Percentiles rank a stretch among this genome's conserved stretches.
phyloP scores from a whole-genome alignment of 2,113 vertebrate genomes.

The Paracanthobrama guichenoti region DNA sequence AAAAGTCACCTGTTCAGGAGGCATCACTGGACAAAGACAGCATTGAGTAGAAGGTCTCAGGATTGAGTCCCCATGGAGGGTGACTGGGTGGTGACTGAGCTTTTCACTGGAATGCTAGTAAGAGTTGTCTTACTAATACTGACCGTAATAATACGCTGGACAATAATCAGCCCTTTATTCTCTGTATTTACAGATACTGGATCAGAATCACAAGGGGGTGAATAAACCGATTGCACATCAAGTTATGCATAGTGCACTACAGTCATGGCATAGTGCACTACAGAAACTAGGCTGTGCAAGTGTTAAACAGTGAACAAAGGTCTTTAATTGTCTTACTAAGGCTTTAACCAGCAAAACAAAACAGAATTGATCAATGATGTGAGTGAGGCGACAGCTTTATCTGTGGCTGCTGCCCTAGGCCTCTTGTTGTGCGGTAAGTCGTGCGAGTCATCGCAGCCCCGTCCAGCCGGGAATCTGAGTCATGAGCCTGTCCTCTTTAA shows the following conservation, averaged over 20 bases:
- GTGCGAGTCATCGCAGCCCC: slow-evolving; percentile 62
- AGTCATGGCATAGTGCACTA: not conserved
- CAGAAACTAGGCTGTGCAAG: not conserved
- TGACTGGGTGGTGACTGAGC: slow-evolving; percentile 1
- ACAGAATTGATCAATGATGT: slow-evolving; percentile 24
- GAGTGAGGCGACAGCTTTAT: slow-evolving; percentile 28
- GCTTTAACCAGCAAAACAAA: not conserved
- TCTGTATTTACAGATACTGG: not conserved
- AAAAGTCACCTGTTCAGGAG: slow-evolving; percentile 64
- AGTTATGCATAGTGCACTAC: too few relatives aligned
- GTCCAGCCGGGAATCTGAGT: slow-evolving; percentile 58
- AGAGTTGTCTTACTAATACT: slow-evolving; percentile 15
- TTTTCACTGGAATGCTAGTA: slow-evolving; percentile 9
- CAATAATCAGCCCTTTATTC: slow-evolving; percentile 18
- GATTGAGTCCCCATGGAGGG: slow-evolving; percentile 18
- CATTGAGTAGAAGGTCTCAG: slow-evolving; percentile 57
- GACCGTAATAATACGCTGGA: not conserved
- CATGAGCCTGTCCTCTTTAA: slow-evolving; percentile 55
- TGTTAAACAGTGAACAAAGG: slow-evolving; percentile 6
- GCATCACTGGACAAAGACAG: slow-evolving; percentile 64
- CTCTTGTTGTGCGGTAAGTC: slow-evolving; percentile 17
- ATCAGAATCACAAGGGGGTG: not conserved
- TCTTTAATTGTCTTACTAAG: slow-evolving; percentile 17
- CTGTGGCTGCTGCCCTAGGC: slow-evolving; percentile 14
- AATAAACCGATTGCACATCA: slow-evolving; percentile 4